Evolutionary conservation across 2,888 invertebrate species (phyloP).

Genomic region (Hyles lineata): DNA sequence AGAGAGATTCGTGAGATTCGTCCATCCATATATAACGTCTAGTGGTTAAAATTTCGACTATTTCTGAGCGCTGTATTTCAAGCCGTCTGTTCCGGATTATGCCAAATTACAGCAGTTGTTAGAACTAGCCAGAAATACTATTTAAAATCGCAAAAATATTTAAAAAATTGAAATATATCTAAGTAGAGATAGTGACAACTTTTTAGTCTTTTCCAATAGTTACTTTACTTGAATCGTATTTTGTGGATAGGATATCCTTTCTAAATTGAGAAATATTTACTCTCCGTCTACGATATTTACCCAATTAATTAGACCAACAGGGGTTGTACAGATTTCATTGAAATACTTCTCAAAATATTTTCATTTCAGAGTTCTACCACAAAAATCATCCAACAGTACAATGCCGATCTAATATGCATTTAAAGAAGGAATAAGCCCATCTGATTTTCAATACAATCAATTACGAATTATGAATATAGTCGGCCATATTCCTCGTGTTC

Average conservation of each 20-base stretch:
- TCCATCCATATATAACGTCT: neutral
- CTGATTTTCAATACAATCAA: neutral
- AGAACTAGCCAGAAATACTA: neutral
- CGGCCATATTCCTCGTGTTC: constrained; percentile 3
- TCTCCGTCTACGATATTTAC: too few relatives aligned
- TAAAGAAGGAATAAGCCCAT: neutral
- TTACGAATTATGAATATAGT: neutral
- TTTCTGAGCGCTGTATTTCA: neutral
- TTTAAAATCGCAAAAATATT: neutral
- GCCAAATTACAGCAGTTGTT: neutral
- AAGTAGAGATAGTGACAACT: neutral
- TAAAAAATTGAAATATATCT: neutral
- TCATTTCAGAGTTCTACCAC: too few relatives aligned
- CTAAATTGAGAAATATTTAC: too few relatives aligned
- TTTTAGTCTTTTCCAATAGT: too few relatives aligned
- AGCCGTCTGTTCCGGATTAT: too few relatives aligned
- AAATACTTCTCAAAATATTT: too few relatives aligned
- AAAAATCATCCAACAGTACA: too few relatives aligned
- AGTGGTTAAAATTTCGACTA: neutral
- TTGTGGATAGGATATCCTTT: too few relatives aligned
- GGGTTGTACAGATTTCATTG: too few relatives aligned
- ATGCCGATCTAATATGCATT: too few relatives aligned
- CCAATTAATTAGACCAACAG: too few relatives aligned
- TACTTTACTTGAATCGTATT: too few relatives aligned
- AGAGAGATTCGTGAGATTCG: neutral